Conservation (phyloP, 2,797 vertebrate genomes). For the Prionace glauca region DNA sequence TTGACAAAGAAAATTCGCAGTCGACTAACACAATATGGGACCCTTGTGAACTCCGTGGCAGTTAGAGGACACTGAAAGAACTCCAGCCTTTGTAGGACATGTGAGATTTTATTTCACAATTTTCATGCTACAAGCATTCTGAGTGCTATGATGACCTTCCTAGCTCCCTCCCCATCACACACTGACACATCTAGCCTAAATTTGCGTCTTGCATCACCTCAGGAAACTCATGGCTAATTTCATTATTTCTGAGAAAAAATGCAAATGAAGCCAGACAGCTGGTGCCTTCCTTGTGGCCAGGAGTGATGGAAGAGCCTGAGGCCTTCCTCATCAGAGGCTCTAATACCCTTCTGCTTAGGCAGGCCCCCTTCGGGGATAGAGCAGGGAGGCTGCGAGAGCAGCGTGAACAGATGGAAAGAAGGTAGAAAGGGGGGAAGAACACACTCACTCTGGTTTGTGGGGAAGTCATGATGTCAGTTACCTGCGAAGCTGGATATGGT, state of each 20-base stretch:
- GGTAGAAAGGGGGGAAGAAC: slow-evolving; percentile 54
- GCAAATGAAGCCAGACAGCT: slow-evolving; percentile 97
- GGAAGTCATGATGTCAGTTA: slow-evolving; percentile 55
- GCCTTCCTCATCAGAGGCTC: slow-evolving; percentile 71
- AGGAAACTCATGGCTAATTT: slow-evolving; percentile 96
- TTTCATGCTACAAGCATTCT: slow-evolving; percentile 46
- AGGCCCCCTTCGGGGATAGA: slow-evolving; percentile 64
- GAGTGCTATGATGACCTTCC: slow-evolving; percentile 60
- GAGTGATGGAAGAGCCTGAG: slow-evolving; percentile 80
- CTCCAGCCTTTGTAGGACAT: slow-evolving; percentile 37
- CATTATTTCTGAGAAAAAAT: slow-evolving; percentile 89
- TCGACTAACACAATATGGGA: neutral
- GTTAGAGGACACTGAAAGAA: slow-evolving; percentile 24
- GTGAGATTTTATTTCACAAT: slow-evolving; percentile 45
- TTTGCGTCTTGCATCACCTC: slow-evolving; percentile 80
- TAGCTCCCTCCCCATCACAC: slow-evolving; percentile 55
- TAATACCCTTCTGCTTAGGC: slow-evolving; percentile 69
- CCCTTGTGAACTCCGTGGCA: neutral
- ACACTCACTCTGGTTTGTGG: slow-evolving; percentile 49
- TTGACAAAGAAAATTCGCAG: slow-evolving; percentile 25
- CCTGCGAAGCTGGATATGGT: slow-evolving; percentile 52
- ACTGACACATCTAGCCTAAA: slow-evolving; percentile 69
- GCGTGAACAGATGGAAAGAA: slow-evolving; percentile 77
- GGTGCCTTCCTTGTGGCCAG: slow-evolving; percentile 74
- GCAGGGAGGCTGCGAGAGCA: slow-evolving; percentile 59